Evolutionary conservation across 2,113 vertebrate species (phyloP), one percentile per base, ranked within the genome.

Genomic region (Triplophysa tibetana): DNA sequence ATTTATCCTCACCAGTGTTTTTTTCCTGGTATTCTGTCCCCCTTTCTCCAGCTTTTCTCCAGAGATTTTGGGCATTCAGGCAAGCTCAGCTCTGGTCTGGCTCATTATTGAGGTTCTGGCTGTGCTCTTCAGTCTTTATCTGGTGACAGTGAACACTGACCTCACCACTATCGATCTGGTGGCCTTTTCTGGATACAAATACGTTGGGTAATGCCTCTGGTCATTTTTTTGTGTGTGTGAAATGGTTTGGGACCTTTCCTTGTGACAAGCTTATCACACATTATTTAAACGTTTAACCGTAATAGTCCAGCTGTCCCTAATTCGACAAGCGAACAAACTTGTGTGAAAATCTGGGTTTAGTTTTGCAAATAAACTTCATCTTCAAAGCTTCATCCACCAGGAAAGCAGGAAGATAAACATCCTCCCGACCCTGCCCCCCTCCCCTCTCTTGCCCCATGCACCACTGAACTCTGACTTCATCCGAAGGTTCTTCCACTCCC

Each of bases 101-200:
- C 91, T 98, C 56, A 89, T 96, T 1, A 89, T 96, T 79, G 96
- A 98, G 73, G 95, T 97, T 38, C 83, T 97, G 64, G 94, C 91
- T 0, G 88, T 94, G 50, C 90, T 98, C 43, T 89, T 97, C 77
- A 94, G 95, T 1, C 94, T 98, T 72, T 97, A 96, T 84, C 88
- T 98, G 2, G 90, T 96, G 33, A 95, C 95, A 0, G 90, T 95
- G 16, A 95, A 93, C 90, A 95, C 96, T 0, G 95, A 96, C 88
- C 94, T 98, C 80, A 95, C 94, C 45, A 95, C 96, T 58, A 93
- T 97, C 0, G 96, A 98, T 85, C 91, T 97, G 60, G 85, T 98
- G 14, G 96, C 96, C 62, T 96, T 96, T 80, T 88, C 95, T 14
- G 96, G 96, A 41, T 98, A 97, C 88, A 98, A 98, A 91, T 98